Evolutionary conservation across 2,888 invertebrate genomes (phyloP).

Genomic region (Melipona bicolor): DNA sequence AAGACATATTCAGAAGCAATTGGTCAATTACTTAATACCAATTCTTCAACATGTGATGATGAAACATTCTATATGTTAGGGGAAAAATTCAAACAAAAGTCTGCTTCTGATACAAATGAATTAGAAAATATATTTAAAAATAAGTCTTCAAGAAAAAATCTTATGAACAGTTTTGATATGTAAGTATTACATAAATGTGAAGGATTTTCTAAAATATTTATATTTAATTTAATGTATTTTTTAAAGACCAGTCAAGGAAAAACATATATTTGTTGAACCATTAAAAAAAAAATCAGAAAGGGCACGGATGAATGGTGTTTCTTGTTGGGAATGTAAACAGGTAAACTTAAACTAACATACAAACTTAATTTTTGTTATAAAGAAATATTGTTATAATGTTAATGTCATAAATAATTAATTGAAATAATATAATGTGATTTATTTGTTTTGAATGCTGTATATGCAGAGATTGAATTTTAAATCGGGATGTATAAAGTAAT

Average conservation of each 20-base stretch:
- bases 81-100: conserved; percentile 20
- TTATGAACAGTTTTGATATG: conserved; percentile 46
- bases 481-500: conserved; percentile 12
- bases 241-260: conserved; percentile 31
- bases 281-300: conserved; percentile 81
- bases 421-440: background rate
- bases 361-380: conserved; percentile 3
- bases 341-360: conserved; percentile 69
- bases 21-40: background rate
- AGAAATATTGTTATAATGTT: background rate
- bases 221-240: conserved; percentile 7
- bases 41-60: conserved; percentile 21
- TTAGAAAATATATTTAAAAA: background rate
- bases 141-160: conserved; percentile 22
- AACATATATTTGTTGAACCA: conserved; percentile 69
- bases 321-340: conserved; percentile 82
- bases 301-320: conserved; percentile 81
- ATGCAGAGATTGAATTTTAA: conserved; percentile 30
- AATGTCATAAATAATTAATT: background rate
- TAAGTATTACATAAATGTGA: conserved; percentile 29
- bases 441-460: conserved; percentile 21
- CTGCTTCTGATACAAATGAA: background rate
- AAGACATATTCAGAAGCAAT: background rate
- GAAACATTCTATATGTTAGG: conserved; percentile 48
- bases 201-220: conserved; percentile 8